Conservation (phyloP, 2,113 vertebrate genomes). For the Spilogale gracilis region DNA sequence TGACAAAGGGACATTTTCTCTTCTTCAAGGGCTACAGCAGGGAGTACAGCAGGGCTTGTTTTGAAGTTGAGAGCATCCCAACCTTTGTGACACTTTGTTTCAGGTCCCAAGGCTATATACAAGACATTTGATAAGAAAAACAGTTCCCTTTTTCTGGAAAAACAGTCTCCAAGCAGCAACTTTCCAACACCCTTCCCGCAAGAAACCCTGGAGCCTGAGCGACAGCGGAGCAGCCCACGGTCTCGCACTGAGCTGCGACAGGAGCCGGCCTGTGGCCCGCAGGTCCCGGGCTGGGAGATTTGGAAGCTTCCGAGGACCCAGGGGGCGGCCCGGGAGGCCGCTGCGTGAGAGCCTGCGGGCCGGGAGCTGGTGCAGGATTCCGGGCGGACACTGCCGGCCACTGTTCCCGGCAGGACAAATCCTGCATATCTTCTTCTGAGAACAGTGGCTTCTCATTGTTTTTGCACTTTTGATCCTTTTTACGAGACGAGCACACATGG, state of each 20-base stretch:
- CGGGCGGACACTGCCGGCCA: neutral
- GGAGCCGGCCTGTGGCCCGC: neutral
- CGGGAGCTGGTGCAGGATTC: neutral
- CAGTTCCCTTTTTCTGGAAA: slow-evolving; percentile 59
- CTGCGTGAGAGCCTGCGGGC: neutral
- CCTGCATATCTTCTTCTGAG: slow-evolving; percentile 14
- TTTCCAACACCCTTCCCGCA: slow-evolving; percentile 13
- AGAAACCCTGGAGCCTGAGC: neutral
- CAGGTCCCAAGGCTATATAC: slow-evolving; percentile 71
- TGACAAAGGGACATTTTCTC: slow-evolving; percentile 53
- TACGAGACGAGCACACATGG: neutral
- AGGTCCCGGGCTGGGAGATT: neutral
- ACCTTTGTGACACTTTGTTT: slow-evolving; percentile 72
- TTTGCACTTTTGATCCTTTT: slow-evolving; percentile 39
- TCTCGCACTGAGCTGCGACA: neutral
- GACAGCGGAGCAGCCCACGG: neutral
- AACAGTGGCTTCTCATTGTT: slow-evolving; percentile 14
- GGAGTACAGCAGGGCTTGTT: neutral
- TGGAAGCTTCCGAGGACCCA: neutral
- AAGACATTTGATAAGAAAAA: slow-evolving; percentile 75
- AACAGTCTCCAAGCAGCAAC: slow-evolving; percentile 51
- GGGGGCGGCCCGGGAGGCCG: neutral
- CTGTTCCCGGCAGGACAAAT: slow-evolving; percentile 12
- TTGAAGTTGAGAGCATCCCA: slow-evolving; percentile 39
- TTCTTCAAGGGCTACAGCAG: slow-evolving; percentile 60